Conservation (phyloP, 2,888 invertebrate genomes). For the Scaptomyza cyrtandrae region DNA sequence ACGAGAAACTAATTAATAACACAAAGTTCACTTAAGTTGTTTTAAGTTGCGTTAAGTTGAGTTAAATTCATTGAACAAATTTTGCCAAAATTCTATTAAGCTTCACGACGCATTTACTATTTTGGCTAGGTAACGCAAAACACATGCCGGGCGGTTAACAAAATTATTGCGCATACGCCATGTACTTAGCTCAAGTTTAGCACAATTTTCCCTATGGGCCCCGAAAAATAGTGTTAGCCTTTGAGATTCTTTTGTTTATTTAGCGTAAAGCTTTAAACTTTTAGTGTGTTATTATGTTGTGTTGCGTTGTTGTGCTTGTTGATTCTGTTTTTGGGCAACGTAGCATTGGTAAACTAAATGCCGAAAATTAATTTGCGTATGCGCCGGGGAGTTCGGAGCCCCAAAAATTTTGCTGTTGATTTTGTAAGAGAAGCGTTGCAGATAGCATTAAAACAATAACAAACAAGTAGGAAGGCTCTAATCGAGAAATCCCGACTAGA, state of each 20-base stretch:
- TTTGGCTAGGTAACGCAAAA: slow-evolving; percentile 32
- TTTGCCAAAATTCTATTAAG: slow-evolving; percentile 44
- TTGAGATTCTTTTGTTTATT: slow-evolving; percentile 46
- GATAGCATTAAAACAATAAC: neutral
- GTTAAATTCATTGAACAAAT: slow-evolving; percentile 40
- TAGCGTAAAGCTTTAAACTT: slow-evolving; percentile 35
- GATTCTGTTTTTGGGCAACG: slow-evolving; percentile 45
- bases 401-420: slow-evolving; percentile 15
- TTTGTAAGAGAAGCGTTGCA: slow-evolving; percentile 10
- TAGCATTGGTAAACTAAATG: slow-evolving; percentile 40
- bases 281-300: neutral
- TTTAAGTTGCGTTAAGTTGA: slow-evolving; percentile 15
- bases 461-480: too few relatives aligned
- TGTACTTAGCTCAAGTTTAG: slow-evolving; percentile 34
- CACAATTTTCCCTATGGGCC: slow-evolving; percentile 3
- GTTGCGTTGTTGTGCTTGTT: slow-evolving; percentile 10
- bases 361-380: slow-evolving; percentile 47
- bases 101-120: slow-evolving; percentile 43
- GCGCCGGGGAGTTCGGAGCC: slow-evolving; percentile 20
- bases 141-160: slow-evolving; percentile 1
- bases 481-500: too few relatives aligned
- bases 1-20: slow-evolving; percentile 64
- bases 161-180: slow-evolving; percentile 62
- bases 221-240: slow-evolving; percentile 25
- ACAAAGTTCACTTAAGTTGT: slow-evolving; percentile 50